phyloP scores from a whole-genome alignment of 2,113 vertebrate species.

The Malurus cyaneus region DNA sequence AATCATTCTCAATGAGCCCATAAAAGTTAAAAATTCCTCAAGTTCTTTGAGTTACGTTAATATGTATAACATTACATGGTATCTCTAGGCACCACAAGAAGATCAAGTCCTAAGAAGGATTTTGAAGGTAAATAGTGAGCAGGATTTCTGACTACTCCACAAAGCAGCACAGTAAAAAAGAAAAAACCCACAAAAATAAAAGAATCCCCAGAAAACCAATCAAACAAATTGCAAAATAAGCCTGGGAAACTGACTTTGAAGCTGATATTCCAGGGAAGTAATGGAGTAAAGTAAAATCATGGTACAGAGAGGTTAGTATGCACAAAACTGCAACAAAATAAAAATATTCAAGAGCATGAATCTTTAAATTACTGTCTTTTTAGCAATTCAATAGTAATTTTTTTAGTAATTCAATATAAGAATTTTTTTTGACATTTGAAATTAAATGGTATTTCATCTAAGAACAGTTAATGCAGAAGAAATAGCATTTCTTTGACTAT shows the following conservation, averaged over 20 bases:
- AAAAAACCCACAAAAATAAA: background rate
- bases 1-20: background rate
- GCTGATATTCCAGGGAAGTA: background rate
- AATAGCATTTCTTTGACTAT: background rate
- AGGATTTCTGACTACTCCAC: background rate
- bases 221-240: background rate
- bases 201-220: background rate
- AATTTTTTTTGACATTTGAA: background rate
- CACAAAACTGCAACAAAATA: background rate
- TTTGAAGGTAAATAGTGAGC: background rate
- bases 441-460: too few species aligned
- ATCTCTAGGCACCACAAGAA: background rate
- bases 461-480: background rate
- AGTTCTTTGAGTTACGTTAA: background rate
- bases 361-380: background rate
- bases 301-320: background rate
- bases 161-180: background rate
- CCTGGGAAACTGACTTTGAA: background rate
- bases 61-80: rapidly evolving
- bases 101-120: background rate
- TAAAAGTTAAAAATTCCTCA: background rate
- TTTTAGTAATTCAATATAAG: background rate
- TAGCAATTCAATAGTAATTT: background rate
- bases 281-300: background rate
- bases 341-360: background rate